A percentile compares a stretch with the other conserved stretches of the same genome.
phyloP scores from a whole-genome alignment of 2,113 vertebrate genomes.

The Propithecus coquereli region DNA sequence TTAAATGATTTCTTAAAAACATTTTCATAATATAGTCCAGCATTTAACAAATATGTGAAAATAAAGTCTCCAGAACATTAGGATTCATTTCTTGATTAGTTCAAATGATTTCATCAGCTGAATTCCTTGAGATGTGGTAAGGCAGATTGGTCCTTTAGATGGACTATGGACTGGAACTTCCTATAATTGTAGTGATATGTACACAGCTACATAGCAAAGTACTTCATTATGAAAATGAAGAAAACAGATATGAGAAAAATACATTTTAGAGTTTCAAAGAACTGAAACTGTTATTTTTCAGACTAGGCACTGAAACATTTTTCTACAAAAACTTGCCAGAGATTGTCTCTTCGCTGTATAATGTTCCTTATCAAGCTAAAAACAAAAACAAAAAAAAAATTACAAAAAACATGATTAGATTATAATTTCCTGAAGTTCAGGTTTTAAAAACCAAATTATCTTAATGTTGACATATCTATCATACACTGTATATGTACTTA shows the following conservation, averaged over 20 bases:
- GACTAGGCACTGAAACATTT: constrained; percentile 89
- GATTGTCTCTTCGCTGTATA: constrained; percentile 86
- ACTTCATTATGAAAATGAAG: constrained; percentile 82
- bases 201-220: constrained; percentile 67
- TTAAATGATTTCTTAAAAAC: constrained; percentile 74
- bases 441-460: constrained; percentile 26
- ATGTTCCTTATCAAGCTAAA: constrained; percentile 77
- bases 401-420: constrained; percentile 25
- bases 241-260: constrained; percentile 73
- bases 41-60: constrained; percentile 79
- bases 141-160: constrained; percentile 80
- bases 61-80: constrained; percentile 73
- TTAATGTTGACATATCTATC: background rate
- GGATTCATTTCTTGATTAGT: constrained; percentile 79
- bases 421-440: background rate
- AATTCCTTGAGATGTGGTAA: constrained; percentile 76
- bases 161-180: constrained; percentile 71
- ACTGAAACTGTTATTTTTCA: constrained; percentile 83
- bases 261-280: constrained; percentile 84
- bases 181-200: constrained; percentile 53
- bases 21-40: constrained; percentile 78
- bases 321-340: constrained; percentile 83
- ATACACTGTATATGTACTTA: background rate
- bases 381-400: constrained; percentile 37
- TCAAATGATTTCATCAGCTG: constrained; percentile 79